Evolutionary conservation across 2,113 vertebrate species (phyloP).

Genomic region (Alectura lathami): DNA sequence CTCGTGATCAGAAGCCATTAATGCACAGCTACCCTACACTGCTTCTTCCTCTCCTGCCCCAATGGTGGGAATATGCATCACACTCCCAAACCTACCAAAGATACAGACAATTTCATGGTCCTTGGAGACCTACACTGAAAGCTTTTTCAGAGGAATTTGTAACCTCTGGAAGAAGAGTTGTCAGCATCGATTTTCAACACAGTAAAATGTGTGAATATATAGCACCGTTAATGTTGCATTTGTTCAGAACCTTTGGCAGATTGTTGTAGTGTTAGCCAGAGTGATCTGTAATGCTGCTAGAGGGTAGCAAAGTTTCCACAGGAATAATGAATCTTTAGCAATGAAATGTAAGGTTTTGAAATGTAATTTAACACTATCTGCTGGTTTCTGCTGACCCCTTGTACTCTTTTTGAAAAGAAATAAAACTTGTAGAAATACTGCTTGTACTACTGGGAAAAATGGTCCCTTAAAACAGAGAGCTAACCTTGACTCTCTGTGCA

Average conservation of each 20-base stretch:
- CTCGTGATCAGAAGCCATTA: neutral
- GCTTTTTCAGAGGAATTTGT: neutral
- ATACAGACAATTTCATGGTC: neutral
- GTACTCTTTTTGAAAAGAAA: neutral
- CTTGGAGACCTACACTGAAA: neutral
- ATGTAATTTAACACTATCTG: constrained; percentile 16
- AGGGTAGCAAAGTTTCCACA: neutral
- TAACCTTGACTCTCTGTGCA: neutral
- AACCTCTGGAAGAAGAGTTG: neutral
- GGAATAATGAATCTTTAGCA: constrained; percentile 18
- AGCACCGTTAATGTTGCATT: neutral
- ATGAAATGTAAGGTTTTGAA: constrained; percentile 15
- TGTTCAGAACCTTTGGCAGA: neutral
- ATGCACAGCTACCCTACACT: neutral
- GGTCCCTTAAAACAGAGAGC: neutral
- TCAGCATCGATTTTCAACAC: neutral
- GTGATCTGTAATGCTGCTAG: neutral
- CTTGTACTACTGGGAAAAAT: neutral
- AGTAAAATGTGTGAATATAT: neutral
- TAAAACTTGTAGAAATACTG: neutral
- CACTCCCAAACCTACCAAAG: neutral
- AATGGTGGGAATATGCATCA: neutral
- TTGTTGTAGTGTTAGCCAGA: neutral
- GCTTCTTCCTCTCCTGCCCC: neutral
- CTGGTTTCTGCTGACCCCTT: neutral